Evolutionary conservation across 1,140 invertebrate genomes (phyloP).

Genomic region (Hermetia illucens): DNA sequence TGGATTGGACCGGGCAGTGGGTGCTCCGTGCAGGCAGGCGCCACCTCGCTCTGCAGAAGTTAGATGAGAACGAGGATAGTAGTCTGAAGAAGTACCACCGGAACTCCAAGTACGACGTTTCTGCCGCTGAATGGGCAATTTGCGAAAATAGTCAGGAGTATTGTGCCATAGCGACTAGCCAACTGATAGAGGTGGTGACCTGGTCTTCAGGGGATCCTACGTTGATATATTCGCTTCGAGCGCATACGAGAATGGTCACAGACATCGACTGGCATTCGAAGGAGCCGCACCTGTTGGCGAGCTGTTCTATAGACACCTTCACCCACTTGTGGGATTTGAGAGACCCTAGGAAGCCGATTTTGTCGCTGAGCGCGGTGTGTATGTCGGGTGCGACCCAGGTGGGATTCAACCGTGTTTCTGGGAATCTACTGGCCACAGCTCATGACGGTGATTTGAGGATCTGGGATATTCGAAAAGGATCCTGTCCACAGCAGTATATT

Average conservation of each 20-base stretch:
- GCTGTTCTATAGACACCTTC: conserved; percentile 86
- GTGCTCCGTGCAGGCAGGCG: conserved; percentile 67
- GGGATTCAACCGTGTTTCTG: conserved; percentile 77
- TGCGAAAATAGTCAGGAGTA: conserved; percentile 58
- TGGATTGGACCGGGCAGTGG: conserved; percentile 70
- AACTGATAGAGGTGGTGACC: conserved; percentile 67
- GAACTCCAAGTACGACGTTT: conserved; percentile 88
- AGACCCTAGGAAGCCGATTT: conserved; percentile 63
- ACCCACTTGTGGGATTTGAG: conserved; percentile 88
- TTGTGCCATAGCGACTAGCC: conserved; percentile 80
- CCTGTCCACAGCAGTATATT: conserved; percentile 78
- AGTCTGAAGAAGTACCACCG: conserved; percentile 63
- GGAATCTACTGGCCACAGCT: conserved; percentile 76
- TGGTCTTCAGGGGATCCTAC: conserved; percentile 53
- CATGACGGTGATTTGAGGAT: conserved; percentile 91
- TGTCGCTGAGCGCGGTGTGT: conserved; percentile 63
- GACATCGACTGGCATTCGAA: conserved; percentile 88
- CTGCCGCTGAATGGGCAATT: conserved; percentile 84
- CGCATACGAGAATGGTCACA: conserved; percentile 78
- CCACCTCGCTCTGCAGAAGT: conserved; percentile 59
- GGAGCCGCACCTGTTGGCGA: conserved; percentile 78
- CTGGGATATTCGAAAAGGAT: conserved; percentile 86
- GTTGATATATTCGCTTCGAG: conserved; percentile 56
- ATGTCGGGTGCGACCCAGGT: conserved; percentile 79
- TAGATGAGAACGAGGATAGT: conserved; percentile 43